Evolutionary conservation across 1,140 invertebrate genomes (phyloP), one percentile per base, ranked within the genome.

Genomic region (Pseudomyrmex pallidus): DNA sequence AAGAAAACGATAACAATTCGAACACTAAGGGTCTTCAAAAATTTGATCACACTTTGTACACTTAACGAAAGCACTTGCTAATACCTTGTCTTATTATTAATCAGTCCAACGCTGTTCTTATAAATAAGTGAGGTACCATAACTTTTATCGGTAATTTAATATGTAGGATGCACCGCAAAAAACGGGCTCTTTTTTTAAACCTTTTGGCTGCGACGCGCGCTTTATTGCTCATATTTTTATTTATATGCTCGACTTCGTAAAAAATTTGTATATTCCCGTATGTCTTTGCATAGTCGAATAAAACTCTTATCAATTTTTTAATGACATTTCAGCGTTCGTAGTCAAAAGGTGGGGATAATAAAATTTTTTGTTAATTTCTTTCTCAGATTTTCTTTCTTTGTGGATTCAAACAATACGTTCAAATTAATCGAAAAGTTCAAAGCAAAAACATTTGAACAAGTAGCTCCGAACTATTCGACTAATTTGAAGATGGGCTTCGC

Each of bases 1-100:
- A 90, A 88, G 84, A 90, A 88, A 90, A 86, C 85, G 77, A 87
- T 91, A 92, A 91, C 89, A 91, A 91, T 91, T 91, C 89, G 87
- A 91, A 91, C 89, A 92, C 88, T 90, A 90, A 85, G 80, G 88
- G 84, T 82, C 83, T 91, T 72, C 68, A 90, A 89, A 84, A 91
- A 91, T 86, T 78, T 86, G 70, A 57, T 85, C 84, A 85, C 83
- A 78, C 84, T 83, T 84, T 84, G 85, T 87, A 87, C 86, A 87
- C 56, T 87, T 87, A 80, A 86, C 82, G 72, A 87, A 62, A 72
- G 83, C 78, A 84, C 62, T 56, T 87, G 64, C 61, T 85, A 83
- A 35, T 76, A 52, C 57, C 12, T 84, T 74, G 62, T 74, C 86
- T 86, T 87, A 87, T 70, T 62, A 56, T 87, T 84, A 87, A 84